These are phyloP conservation scores for Chloroceryle amazona DNA, from an alignment of 2,797 vertebrate species.

Conservation along the genomic window DNA sequence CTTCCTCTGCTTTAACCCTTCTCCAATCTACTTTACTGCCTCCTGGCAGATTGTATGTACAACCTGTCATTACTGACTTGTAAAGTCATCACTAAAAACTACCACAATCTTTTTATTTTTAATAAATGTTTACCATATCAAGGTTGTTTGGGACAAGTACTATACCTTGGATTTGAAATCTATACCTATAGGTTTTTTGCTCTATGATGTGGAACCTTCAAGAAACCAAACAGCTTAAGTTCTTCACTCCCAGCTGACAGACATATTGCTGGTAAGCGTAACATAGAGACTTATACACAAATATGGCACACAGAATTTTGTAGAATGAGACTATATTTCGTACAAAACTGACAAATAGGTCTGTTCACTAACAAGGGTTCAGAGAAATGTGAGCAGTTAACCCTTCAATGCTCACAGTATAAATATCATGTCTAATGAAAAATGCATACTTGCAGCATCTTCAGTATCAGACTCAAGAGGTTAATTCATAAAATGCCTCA, in stretches of 20 bases:
- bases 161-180: neutral
- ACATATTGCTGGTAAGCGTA: neutral
- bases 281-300: neutral
- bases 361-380: neutral
- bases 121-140: neutral
- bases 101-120: neutral
- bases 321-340: neutral
- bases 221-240: neutral
- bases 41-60: neutral
- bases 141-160: neutral
- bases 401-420: neutral
- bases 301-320: rapidly evolving
- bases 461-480: neutral
- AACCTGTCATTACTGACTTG: neutral
- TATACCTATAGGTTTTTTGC: neutral
- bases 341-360: neutral
- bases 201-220: neutral
- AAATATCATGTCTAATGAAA: neutral
- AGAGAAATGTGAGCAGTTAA: neutral
- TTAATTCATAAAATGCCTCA: neutral
- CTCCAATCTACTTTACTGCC: neutral
- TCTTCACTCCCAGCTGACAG: neutral
- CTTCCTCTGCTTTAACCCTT: neutral
- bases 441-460: neutral
- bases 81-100: neutral